Evolutionary conservation across 2,888 invertebrate species (phyloP).

Genomic region (Hypena proboscidalis): DNA sequence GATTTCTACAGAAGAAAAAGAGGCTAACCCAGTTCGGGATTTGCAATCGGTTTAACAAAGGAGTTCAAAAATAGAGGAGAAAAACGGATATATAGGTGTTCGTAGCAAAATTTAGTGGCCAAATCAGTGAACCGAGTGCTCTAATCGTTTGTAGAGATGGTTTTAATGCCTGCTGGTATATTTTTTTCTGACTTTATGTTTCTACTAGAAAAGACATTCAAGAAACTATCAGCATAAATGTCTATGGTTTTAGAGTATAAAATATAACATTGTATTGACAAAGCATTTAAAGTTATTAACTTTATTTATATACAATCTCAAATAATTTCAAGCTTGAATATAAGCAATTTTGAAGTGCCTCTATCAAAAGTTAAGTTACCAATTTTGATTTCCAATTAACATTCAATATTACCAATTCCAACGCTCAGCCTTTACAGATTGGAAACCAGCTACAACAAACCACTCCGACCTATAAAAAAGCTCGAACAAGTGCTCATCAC

Average conservation of each 20-base stretch:
- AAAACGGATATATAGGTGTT: constrained; percentile 1
- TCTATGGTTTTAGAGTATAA: too few species aligned
- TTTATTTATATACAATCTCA: too few species aligned
- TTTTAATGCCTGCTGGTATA: constrained; percentile 1
- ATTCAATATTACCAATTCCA: too few species aligned
- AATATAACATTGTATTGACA: too few species aligned
- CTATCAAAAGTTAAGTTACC: too few species aligned
- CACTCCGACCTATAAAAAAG: neutral
- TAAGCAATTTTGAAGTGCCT: too few species aligned
- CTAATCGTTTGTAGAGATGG: constrained; percentile 1
- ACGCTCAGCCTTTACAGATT: too few species aligned
- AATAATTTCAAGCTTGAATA: neutral
- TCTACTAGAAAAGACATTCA: neutral
- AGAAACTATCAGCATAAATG: too few species aligned
- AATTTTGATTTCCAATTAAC: too few species aligned
- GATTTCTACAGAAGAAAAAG: too few species aligned
- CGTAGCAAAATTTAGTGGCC: constrained; percentile 1
- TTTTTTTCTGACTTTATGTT: neutral
- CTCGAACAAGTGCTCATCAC: constrained; percentile 18
- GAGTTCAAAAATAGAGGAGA: neutral
- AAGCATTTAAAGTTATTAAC: too few species aligned
- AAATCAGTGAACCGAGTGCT: neutral
- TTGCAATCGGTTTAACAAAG: neutral
- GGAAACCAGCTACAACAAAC: too few species aligned
- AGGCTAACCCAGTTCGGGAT: neutral